Percentiles rank a stretch among this genome's conserved stretches.
Conservation (phyloP, 1,140 invertebrate species). For the Lineus longissimus region DNA sequence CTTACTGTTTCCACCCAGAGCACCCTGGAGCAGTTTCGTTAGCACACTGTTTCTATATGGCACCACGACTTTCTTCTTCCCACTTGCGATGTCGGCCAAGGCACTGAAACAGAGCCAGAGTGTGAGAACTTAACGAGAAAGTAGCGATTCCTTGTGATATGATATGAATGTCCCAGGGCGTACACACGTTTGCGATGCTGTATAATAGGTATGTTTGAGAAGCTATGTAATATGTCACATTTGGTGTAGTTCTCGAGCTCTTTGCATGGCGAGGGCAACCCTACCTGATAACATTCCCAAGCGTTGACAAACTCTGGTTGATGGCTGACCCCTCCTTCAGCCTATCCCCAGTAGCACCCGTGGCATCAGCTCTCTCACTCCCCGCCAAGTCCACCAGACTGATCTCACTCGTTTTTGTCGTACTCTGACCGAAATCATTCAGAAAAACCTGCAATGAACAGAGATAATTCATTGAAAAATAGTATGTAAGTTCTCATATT, state of each 20-base stretch:
- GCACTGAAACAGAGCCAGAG: conserved; percentile 53
- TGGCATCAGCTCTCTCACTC: conserved; percentile 58
- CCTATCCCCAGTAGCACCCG: conserved; percentile 58
- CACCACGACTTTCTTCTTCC: conserved; percentile 52
- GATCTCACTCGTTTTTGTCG: conserved; percentile 59
- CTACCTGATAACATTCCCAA: conserved; percentile 55
- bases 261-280: not conserved
- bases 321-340: conserved; percentile 62
- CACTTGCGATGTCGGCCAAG: conserved; percentile 42
- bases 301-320: conserved; percentile 58
- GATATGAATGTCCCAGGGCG: not conserved
- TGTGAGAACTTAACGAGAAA: not conserved
- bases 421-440: conserved; percentile 53
- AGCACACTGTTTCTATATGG: conserved; percentile 63
- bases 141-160: not conserved
- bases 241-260: not conserved
- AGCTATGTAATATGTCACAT: too few species aligned
- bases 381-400: conserved; percentile 64
- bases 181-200: not conserved
- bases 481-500: too few species aligned
- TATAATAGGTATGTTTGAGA: too few species aligned
- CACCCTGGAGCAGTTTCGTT: conserved; percentile 62
- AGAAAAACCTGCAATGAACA: conserved; percentile 48
- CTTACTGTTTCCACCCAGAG: conserved; percentile 62
- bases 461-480: not conserved